phyloP scores from a whole-genome alignment of 2,888 invertebrate genomes.

The Pemphredon lugubris region DNA sequence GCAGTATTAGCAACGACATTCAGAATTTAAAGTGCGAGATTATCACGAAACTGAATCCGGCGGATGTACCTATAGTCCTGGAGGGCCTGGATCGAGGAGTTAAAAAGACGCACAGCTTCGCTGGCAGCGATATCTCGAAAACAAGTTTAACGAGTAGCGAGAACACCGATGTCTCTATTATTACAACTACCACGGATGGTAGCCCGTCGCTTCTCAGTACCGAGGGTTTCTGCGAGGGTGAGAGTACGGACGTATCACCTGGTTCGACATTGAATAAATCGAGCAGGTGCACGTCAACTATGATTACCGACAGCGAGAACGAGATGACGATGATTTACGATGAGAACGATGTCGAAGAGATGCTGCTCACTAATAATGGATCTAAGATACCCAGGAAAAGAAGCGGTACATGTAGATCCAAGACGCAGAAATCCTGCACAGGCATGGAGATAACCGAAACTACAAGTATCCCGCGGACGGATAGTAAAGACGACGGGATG shows the following conservation, averaged over 20 bases:
- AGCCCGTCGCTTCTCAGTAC: conserved; percentile 76
- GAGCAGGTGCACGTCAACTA: conserved; percentile 67
- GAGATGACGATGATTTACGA: conserved; percentile 61
- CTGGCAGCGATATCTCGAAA: conserved; percentile 79
- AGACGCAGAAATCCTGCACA: conserved; percentile 29
- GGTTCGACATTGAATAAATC: conserved; percentile 77
- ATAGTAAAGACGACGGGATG: conserved; percentile 79
- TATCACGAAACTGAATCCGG: conserved; percentile 71
- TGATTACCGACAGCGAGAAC: conserved; percentile 70
- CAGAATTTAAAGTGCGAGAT: conserved; percentile 76
- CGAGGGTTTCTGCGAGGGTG: conserved; percentile 79
- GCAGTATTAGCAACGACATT: conserved; percentile 74
- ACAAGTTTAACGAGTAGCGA: conserved; percentile 86
- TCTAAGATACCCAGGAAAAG: conserved; percentile 32
- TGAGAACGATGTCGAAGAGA: conserved; percentile 52
- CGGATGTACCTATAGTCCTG: conserved; percentile 42
- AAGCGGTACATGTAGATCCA: conserved; percentile 29
- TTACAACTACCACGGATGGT: conserved; percentile 84
- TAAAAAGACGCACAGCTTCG: conserved; percentile 77
- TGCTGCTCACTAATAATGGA: conserved; percentile 28
- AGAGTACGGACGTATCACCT: conserved; percentile 77
- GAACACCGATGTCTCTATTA: conserved; percentile 86
- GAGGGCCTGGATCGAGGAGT: conserved; percentile 65
- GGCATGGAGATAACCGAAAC: conserved; percentile 19
- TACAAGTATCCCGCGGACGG: conserved; percentile 68